phyloP scores from a whole-genome alignment of 2,888 invertebrate genomes.

The Dynastes grantii region DNA sequence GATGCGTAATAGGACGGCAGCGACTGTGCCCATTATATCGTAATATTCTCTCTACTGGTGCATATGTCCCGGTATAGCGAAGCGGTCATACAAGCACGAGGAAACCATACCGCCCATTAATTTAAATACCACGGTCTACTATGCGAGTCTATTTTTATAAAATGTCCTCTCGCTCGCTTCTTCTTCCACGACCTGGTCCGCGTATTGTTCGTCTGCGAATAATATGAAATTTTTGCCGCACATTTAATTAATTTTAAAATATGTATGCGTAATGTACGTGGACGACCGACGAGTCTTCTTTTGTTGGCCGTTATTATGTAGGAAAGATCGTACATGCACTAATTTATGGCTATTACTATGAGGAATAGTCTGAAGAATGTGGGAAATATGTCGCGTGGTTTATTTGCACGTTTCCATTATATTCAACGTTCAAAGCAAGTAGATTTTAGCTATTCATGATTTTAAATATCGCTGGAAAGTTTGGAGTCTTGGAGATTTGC shows the following conservation, averaged over 20 bases:
- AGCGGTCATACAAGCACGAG: neutral
- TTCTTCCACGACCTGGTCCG: neutral
- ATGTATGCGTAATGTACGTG: neutral
- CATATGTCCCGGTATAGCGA: neutral
- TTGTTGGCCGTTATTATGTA: too few relatives aligned
- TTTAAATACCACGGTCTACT: conserved; percentile 25
- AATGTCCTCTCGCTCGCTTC: conserved; percentile 9
- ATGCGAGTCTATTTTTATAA: conserved; percentile 23
- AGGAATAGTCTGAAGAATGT: too few relatives aligned
- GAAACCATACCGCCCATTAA: conserved; percentile 21
- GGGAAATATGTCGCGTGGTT: too few relatives aligned
- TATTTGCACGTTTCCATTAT: too few relatives aligned
- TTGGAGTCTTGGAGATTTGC: too few relatives aligned
- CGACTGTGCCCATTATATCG: neutral
- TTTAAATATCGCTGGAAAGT: too few relatives aligned
- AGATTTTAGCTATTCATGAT: too few relatives aligned
- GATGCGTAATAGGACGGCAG: neutral
- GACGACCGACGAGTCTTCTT: too few relatives aligned
- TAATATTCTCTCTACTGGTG: conserved; percentile 17
- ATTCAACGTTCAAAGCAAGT: too few relatives aligned
- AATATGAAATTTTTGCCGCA: conserved; percentile 16
- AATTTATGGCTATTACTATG: too few relatives aligned
- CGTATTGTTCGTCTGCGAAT: conserved; percentile 11
- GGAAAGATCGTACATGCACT: too few relatives aligned
- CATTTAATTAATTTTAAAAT: conserved; percentile 33